These are phyloP conservation scores for Sterrhoptilus dennistouni DNA, from an alignment of 2,113 vertebrate genomes.

Conservation along the genomic window DNA sequence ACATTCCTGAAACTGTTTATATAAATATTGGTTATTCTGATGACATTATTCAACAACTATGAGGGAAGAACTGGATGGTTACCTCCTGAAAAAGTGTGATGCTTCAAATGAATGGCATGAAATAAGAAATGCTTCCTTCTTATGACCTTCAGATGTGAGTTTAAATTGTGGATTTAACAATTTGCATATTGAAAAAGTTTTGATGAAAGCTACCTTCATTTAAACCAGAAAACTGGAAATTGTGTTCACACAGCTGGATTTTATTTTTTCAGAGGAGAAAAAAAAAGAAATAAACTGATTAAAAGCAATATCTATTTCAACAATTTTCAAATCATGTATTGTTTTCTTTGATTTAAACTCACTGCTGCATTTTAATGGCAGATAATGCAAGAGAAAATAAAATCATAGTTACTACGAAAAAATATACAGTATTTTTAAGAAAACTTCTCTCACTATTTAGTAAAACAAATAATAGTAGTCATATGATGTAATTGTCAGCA, in stretches of 20 bases:
- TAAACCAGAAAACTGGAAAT: background rate
- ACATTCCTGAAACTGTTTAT: background rate
- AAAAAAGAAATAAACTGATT: background rate
- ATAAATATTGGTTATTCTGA: background rate
- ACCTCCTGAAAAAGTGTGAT: background rate
- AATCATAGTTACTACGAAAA: background rate
- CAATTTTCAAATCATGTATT: background rate
- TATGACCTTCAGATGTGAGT: background rate
- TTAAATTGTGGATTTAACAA: background rate
- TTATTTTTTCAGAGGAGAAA: background rate
- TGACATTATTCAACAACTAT: background rate
- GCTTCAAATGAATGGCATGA: background rate
- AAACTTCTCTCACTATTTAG: background rate
- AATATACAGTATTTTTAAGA: background rate
- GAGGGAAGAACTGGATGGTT: background rate
- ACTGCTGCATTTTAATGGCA: background rate
- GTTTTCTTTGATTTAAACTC: background rate
- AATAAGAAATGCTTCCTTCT: background rate
- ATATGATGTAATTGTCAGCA: background rate
- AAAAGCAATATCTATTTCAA: background rate
- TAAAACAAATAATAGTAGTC: background rate
- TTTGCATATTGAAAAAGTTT: background rate
- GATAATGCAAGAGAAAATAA: background rate
- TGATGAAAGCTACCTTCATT: background rate
- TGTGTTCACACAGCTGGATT: background rate